Percentiles rank a stretch among this genome's conserved stretches.
These are phyloP conservation scores for Paramisgurnus dabryanus DNA, from an alignment of 2,113 vertebrate genomes.

Conservation along the genomic window DNA sequence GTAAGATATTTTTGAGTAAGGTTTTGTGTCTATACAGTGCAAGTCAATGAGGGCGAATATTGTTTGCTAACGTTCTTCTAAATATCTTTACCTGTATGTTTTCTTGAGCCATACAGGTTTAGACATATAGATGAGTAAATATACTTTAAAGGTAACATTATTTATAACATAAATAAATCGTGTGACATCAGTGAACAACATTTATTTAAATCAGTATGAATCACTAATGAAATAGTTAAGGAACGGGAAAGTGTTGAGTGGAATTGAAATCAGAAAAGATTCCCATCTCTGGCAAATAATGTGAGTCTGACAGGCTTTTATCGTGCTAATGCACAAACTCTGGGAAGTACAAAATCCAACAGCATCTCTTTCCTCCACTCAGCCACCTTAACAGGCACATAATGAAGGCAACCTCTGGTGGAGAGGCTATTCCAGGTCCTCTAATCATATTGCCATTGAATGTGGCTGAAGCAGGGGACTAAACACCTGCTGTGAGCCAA, in stretches of 20 bases:
- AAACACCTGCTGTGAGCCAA: slow-evolving; percentile 21
- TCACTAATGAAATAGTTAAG: neutral
- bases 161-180: no score
- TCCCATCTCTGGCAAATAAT: neutral
- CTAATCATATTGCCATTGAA: slow-evolving; percentile 73
- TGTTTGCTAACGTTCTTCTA: no score
- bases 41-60: no score
- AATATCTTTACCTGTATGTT: no score
- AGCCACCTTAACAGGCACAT: slow-evolving; percentile 37
- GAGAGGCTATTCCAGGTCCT: slow-evolving; percentile 69
- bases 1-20: no score
- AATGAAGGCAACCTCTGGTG: slow-evolving; percentile 65
- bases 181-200: no score
- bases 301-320: slow-evolving; percentile 12
- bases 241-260: neutral
- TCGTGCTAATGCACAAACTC: slow-evolving; percentile 6
- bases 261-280: neutral
- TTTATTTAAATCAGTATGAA: no score
- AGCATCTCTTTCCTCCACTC: slow-evolving; percentile 33
- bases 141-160: no score
- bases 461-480: slow-evolving; percentile 62
- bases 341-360: slow-evolving; percentile 7
- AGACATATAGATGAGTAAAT: no score
- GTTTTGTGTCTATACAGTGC: no score
- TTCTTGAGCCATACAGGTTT: no score